Evolutionary conservation across 2,888 invertebrate genomes (phyloP).

Genomic region (Antheraea yamamai): DNA sequence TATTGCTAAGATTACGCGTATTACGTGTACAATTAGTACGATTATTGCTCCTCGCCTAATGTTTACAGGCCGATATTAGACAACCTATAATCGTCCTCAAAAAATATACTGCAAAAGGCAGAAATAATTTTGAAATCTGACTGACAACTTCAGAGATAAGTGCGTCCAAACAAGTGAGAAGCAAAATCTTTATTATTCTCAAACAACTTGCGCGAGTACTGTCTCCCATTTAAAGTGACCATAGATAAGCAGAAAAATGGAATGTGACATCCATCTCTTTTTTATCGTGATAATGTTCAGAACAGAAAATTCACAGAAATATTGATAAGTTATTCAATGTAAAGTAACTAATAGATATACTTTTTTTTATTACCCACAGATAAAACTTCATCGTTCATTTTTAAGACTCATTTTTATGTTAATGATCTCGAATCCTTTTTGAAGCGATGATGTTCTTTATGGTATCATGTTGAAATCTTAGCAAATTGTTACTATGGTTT

Average conservation of each 20-base stretch:
- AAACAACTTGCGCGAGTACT: slow-evolving; percentile 31
- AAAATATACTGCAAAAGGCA: too few species aligned
- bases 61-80: too few species aligned
- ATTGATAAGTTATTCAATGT: not conserved
- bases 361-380: not conserved
- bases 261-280: slow-evolving; percentile 50
- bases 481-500: too few species aligned
- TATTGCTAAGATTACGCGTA: too few species aligned
- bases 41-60: too few species aligned
- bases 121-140: too few species aligned
- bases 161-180: too few species aligned
- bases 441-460: too few species aligned
- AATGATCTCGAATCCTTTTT: not conserved
- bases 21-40: too few species aligned
- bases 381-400: not conserved
- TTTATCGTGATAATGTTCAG: slow-evolving; percentile 44
- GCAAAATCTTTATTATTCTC: not conserved
- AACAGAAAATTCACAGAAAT: slow-evolving; percentile 28
- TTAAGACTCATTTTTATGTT: not conserved
- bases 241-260: slow-evolving; percentile 28
- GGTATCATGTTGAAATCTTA: too few species aligned
- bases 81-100: too few species aligned
- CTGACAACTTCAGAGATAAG: too few species aligned
- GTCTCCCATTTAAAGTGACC: slow-evolving; percentile 28
- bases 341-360: not conserved